Conservation (phyloP, 2,113 vertebrate genomes). For the Mus musculus region DNA sequence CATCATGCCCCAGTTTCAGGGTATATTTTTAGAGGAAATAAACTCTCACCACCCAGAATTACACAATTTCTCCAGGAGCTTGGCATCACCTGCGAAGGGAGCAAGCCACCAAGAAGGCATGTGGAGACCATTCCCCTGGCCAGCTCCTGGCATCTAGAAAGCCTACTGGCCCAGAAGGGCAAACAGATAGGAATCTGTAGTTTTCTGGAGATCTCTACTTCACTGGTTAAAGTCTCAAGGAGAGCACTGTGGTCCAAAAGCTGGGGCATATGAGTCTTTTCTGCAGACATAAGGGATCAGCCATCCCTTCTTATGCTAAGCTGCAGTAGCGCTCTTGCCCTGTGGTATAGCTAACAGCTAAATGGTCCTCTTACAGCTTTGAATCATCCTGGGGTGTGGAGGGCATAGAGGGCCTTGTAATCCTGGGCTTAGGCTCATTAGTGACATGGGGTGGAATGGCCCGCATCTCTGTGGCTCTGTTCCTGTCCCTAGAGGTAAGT, state of each 20-base stretch:
- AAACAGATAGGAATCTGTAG: not conserved
- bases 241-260: not conserved
- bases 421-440: fast-evolving
- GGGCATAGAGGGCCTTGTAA: not conserved
- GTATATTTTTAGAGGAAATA: constrained; percentile 77
- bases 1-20: constrained; percentile 70
- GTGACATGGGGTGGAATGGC: fast-evolving
- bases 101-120: not conserved
- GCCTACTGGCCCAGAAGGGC: not conserved
- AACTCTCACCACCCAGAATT: constrained; percentile 48
- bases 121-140: not conserved
- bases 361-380: not conserved
- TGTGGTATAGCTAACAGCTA: not conserved
- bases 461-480: too few relatives aligned
- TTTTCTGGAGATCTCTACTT: not conserved
- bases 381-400: not conserved
- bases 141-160: not conserved
- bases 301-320: too few relatives aligned
- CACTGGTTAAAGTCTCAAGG: not conserved
- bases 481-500: not conserved
- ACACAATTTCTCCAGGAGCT: constrained; percentile 24
- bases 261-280: not conserved
- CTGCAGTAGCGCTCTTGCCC: not conserved
- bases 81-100: not conserved
- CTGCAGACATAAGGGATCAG: not conserved